These are phyloP conservation scores for Hippopotamyrus pictus DNA, from an alignment of 2,797 vertebrate genomes.

Conservation along the genomic window DNA sequence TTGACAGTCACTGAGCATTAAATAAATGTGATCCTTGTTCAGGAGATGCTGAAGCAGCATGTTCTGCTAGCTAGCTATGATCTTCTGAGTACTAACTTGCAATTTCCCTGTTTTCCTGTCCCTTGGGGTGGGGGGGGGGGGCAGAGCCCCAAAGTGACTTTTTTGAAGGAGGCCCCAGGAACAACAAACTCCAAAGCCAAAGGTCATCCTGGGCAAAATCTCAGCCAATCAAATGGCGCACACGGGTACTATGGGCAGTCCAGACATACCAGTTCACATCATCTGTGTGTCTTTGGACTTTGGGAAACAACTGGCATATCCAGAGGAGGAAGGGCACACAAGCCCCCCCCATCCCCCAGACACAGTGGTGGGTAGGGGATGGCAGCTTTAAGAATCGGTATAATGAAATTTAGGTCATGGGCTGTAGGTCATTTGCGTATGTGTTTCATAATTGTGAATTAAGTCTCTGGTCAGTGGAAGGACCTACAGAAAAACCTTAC, in stretches of 20 bases:
- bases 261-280: background rate
- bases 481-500: background rate
- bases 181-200: background rate
- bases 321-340: background rate
- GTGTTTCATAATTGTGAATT: background rate
- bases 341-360: background rate
- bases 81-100: background rate
- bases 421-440: background rate
- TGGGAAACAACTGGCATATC: background rate
- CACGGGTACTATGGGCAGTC: background rate
- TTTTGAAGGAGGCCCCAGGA: background rate
- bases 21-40: background rate
- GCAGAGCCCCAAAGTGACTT: background rate
- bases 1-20: background rate
- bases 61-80: background rate
- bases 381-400: background rate
- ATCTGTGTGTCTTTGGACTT: background rate
- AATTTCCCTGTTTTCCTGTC: background rate
- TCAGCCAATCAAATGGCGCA: background rate
- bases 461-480: background rate
- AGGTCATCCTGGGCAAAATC: background rate
- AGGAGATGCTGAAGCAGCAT: background rate
- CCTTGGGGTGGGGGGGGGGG: too few relatives aligned
- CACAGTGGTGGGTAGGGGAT: background rate
- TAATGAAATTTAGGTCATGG: background rate